phyloP scores from a whole-genome alignment of 2,888 invertebrate species.

The Rapana venosa region DNA sequence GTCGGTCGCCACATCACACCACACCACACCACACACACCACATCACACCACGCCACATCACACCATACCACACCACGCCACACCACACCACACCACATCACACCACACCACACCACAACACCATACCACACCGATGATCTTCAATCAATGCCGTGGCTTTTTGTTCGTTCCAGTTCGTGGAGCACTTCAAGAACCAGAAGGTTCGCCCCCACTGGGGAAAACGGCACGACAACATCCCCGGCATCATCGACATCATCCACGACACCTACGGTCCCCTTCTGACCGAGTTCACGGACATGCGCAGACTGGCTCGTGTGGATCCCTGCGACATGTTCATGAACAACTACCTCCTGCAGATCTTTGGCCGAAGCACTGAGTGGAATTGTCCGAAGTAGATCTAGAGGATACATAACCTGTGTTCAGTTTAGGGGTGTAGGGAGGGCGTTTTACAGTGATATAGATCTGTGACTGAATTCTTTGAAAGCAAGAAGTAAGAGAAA shows the following conservation, averaged over 20 bases:
- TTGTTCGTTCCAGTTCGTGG: conserved; percentile 49
- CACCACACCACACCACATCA: no score
- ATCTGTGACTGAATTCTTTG: neutral
- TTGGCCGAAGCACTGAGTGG: conserved; percentile 49
- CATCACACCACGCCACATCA: no score
- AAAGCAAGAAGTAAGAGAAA: neutral
- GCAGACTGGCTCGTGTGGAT: conserved; percentile 51
- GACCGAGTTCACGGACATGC: conserved; percentile 46
- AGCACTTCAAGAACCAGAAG: conserved; percentile 50
- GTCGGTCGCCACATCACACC: no score
- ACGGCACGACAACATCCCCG: conserved; percentile 56
- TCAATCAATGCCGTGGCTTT: neutral
- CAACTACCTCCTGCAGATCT: conserved; percentile 54
- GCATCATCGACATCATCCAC: conserved; percentile 54
- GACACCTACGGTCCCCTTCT: conserved; percentile 53
- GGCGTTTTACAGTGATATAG: neutral
- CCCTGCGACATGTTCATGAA: conserved; percentile 60
- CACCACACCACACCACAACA: no score
- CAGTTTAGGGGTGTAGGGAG: neutral
- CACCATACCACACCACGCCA: no score
- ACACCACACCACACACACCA: no score
- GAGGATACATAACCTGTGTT: neutral
- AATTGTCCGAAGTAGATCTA: neutral
- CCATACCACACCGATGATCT: no score
- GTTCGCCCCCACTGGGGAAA: conserved; percentile 60